These are phyloP conservation scores for Catharus fuscescens DNA, from an alignment of 2,113 vertebrate species.

Conservation along the genomic window DNA sequence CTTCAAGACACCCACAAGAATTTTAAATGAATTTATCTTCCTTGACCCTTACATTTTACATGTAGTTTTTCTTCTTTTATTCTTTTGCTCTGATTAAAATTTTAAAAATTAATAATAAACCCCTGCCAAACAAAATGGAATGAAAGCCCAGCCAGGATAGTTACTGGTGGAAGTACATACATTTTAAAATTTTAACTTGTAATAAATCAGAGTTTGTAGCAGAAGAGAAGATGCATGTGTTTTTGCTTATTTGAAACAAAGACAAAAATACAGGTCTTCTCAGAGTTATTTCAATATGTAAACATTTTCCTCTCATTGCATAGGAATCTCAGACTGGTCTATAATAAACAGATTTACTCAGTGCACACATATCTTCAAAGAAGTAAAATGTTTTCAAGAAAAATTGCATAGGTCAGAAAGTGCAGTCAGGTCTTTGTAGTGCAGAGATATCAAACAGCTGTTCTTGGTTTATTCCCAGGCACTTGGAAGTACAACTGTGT, in stretches of 20 bases:
- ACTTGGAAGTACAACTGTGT: neutral
- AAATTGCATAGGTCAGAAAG: neutral
- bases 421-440: neutral
- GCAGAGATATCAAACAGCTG: neutral
- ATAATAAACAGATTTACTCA: neutral
- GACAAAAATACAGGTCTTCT: neutral
- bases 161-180: neutral
- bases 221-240: neutral
- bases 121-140: neutral
- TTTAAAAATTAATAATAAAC: neutral
- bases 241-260: neutral
- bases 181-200: neutral
- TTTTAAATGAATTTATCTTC: neutral
- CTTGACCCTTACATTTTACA: neutral
- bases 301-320: neutral
- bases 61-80: neutral
- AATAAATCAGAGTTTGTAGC: neutral
- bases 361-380: neutral
- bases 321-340: neutral
- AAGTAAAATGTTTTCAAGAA: neutral
- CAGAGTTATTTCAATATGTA: neutral
- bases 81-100: neutral
- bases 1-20: neutral
- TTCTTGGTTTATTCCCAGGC: neutral
- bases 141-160: neutral